Conservation (phyloP, 1,140 invertebrate species). For the Conus ventricosus region DNA sequence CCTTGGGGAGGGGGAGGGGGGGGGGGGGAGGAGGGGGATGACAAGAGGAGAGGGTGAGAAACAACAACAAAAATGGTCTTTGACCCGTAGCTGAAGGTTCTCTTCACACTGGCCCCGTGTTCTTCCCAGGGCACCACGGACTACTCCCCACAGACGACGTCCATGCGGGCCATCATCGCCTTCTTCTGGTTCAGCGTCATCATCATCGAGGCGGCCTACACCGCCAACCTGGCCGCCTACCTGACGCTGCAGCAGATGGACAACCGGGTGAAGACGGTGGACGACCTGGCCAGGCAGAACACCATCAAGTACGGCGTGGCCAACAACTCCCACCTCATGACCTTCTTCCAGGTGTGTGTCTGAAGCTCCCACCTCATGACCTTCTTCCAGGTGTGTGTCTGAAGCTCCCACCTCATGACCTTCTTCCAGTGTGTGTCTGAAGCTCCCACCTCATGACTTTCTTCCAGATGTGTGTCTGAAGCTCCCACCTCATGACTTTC, state of each 20-base stretch:
- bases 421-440: constrained; percentile 47
- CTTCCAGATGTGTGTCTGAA: constrained; percentile 45
- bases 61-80: too few species aligned
- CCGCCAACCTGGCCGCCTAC: constrained; percentile 75
- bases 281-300: constrained; percentile 69
- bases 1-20: too few species aligned
- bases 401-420: constrained; percentile 53
- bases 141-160: constrained; percentile 68
- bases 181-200: constrained; percentile 75
- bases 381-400: constrained; percentile 51
- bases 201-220: constrained; percentile 75
- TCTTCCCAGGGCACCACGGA: constrained; percentile 78
- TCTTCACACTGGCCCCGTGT: too few species aligned
- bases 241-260: constrained; percentile 73
- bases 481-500: constrained; percentile 60
- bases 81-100: too few species aligned
- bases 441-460: constrained; percentile 58
- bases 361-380: constrained; percentile 53
- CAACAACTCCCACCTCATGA: constrained; percentile 60
- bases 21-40: too few species aligned
- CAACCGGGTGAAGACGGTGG: constrained; percentile 68
- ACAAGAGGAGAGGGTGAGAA: too few species aligned
- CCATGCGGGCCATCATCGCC: constrained; percentile 68
- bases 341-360: constrained; percentile 52
- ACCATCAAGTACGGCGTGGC: constrained; percentile 67